phyloP scores from a whole-genome alignment of 2,888 invertebrate species.

The Muschampia staudingeri region DNA sequence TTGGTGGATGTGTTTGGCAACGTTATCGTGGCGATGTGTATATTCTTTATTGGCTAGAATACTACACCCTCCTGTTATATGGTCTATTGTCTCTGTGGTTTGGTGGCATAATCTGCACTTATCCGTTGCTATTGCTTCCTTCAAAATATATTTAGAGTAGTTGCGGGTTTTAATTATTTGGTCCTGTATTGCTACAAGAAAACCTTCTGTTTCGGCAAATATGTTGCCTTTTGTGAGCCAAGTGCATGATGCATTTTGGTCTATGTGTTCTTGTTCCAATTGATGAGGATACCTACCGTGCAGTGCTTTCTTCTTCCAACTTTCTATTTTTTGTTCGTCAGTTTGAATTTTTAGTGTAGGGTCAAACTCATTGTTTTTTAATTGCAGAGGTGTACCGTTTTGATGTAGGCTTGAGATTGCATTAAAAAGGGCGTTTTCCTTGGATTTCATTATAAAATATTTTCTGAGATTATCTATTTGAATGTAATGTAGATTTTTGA shows the following conservation, averaged over 20 bases:
- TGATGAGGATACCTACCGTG: constrained; percentile 41
- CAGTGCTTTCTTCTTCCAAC: background rate
- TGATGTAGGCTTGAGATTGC: background rate
- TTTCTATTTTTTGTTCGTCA: background rate
- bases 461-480: constrained; percentile 10
- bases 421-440: background rate
- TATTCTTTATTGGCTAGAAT: constrained; percentile 48
- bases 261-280: constrained; percentile 28
- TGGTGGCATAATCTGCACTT: constrained; percentile 42
- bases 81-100: constrained; percentile 24
- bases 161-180: constrained; percentile 39
- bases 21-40: constrained; percentile 54
- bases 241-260: constrained; percentile 23
- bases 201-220: too few relatives aligned
- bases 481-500: constrained; percentile 33
- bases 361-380: constrained; percentile 11
- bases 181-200: constrained; percentile 4
- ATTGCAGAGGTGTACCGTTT: background rate
- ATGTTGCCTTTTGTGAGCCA: too few relatives aligned
- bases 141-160: constrained; percentile 29
- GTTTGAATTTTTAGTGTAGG: background rate
- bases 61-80: constrained; percentile 21
- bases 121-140: constrained; percentile 35
- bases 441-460: constrained; percentile 13
- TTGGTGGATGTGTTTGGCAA: constrained; percentile 41